A percentile compares a stretch with the other conserved stretches of the same genome.
Evolutionary conservation across 2,888 invertebrate genomes (phyloP).

Genomic region (Tiliacea aurago): DNA sequence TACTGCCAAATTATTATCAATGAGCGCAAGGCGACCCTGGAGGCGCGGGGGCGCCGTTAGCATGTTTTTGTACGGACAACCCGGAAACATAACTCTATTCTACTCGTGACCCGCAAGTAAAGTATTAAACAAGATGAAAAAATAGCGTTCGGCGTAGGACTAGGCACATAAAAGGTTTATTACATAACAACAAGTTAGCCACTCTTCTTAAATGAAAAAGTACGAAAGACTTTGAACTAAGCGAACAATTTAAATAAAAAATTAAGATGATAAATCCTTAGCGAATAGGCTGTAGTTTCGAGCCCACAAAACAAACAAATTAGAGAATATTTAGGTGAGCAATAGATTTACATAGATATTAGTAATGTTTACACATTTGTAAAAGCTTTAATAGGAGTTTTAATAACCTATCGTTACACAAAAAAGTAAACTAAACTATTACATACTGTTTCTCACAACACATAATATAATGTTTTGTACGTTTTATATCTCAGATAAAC

Average conservation of each 20-base stretch:
- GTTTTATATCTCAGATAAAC: not conserved
- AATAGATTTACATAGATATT: slow-evolving; percentile 13
- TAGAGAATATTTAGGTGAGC: slow-evolving; percentile 4
- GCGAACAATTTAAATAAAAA: not conserved
- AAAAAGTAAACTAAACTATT: not conserved
- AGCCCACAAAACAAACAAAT: slow-evolving; percentile 13
- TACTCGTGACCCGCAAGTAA: slow-evolving; percentile 4
- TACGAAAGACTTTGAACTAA: not conserved
- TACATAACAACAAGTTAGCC: slow-evolving; percentile 7
- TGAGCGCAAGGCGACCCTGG: no score
- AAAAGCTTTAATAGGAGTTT: slow-evolving; percentile 23
- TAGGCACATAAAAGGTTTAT: slow-evolving; percentile 8
- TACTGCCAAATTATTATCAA: no score
- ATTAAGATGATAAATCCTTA: not conserved
- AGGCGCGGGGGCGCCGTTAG: no score
- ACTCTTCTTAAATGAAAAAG: slow-evolving; percentile 11
- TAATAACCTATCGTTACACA: slow-evolving; percentile 2
- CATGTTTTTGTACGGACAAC: no score
- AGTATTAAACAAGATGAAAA: not conserved
- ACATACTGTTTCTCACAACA: not conserved
- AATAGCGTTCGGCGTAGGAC: not conserved
- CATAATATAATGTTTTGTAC: not conserved
- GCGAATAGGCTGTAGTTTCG: not conserved
- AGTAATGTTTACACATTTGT: slow-evolving; percentile 19
- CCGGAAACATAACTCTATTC: no score